Conservation (phyloP, 2,797 vertebrate genomes). For the Melanotaenia trifasciata region DNA sequence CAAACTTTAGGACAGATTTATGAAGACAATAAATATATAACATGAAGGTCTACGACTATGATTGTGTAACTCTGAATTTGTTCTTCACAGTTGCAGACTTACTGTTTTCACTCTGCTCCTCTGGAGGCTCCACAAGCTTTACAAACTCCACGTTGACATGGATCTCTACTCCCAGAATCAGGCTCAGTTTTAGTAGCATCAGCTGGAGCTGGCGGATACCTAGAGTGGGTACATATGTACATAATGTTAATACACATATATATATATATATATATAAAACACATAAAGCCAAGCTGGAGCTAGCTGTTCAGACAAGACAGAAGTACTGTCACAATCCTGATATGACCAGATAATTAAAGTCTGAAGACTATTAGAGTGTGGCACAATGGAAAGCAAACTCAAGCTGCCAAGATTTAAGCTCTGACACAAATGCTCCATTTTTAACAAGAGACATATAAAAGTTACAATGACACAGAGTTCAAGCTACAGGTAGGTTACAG, state of each 20-base stretch:
- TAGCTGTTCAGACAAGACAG: not conserved
- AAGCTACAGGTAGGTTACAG: not conserved
- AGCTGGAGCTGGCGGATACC: conserved; percentile 98
- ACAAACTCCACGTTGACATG: conserved; percentile 94
- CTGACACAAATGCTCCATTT: not conserved
- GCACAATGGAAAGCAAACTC: not conserved
- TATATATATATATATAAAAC: not conserved
- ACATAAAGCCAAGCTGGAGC: not conserved
- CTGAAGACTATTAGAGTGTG: not conserved
- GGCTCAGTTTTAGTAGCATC: conserved; percentile 93
- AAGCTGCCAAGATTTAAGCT: not conserved
- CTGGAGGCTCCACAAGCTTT: conserved; percentile 91
- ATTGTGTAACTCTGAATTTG: not conserved
- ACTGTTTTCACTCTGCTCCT: conserved; percentile 90
- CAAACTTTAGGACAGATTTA: not conserved
- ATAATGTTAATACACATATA: not conserved
- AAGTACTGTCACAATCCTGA: too few relatives aligned
- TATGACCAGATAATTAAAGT: not conserved
- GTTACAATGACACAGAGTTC: not conserved
- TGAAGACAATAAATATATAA: not conserved
- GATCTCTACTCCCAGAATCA: conserved; percentile 94
- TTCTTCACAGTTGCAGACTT: conserved; percentile 35
- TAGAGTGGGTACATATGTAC: conserved; percentile 53
- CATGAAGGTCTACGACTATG: not conserved
- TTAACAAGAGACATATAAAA: not conserved